Evolutionary conservation across 2,113 vertebrate genomes (phyloP), one percentile per base, ranked within the genome.

Genomic region (Felis chaus): DNA sequence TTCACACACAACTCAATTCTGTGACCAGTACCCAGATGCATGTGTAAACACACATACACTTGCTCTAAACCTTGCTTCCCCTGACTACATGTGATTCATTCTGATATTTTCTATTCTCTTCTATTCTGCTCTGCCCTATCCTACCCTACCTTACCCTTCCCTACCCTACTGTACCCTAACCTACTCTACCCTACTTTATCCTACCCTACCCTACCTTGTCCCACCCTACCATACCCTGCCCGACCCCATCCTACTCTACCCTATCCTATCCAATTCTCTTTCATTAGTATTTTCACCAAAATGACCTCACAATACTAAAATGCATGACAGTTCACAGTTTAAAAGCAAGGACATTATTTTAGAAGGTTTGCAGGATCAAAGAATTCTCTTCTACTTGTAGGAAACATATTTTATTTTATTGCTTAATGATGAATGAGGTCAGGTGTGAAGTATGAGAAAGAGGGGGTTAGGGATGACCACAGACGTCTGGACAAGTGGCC

Each of bases 21-120:
- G 53, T n/a, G 31, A 29, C 5, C 0, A 13, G 15, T 21, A 53
- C 16, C 25, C 15, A 11, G 4, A 5, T 1, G 23, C 0, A 0
- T n/a, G 61, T 4, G 12, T 33, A 8, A 82, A 61, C 9, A 50
- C 45, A 12, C 0, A 0, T 9, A 19, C 2, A 15, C 10, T 3
- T 8, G 1, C 7, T 19, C 0, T 14, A 5, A 18, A 23, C 29
- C 31, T 66, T 4, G 14, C 27, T 74, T 2, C 25, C 6, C 27
- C 88, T 61, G 25, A 31, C 23, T 4, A 2, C 18, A 3, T 2
- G 18, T 13, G 36, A 27, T 9, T n/a, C 21, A 7, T 31, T 73
- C 31, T 55, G 63, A 27, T 4, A 14, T 18, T 3, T 19, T 79
- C 29, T 19, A 3, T 10, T 18, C 80, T n/a, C 5, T 29, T 5